Evolutionary conservation across 2,113 vertebrate species (phyloP), one percentile per base, ranked within the genome.

Genomic region (Tapirus terrestris): DNA sequence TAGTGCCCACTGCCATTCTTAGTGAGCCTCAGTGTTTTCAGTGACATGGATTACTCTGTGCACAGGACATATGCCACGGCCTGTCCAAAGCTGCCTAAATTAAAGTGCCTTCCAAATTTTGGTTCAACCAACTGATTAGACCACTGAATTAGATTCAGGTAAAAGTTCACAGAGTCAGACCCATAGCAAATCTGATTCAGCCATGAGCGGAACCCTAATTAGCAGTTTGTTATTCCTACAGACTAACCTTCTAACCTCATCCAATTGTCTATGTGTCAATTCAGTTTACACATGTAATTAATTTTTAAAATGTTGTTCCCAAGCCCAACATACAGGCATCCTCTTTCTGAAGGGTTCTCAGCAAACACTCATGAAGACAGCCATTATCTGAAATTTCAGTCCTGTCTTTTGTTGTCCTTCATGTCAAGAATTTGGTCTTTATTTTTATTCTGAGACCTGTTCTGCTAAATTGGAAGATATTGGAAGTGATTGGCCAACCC

Each of bases 151-250:
- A 92, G 51, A 68, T 89, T 86, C 76, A 93, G 43, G 51, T 81
- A 9, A 65, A 95, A 76, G 39, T 84, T 96, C 76, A 91, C 36
- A 84, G 86, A 96, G 58, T 51, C 43, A 85, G 79, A 93, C 36
- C 10, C 56, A 87, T 3, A 83, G 79, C 17, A 92, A 86, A 89
- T 82, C 83, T 90, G 60, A 58, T 60, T 85, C 43, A 51, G 13
- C 65, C 65, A 36, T 16, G 25, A 96, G 31, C 17, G 43, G 29
- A 89, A 48, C 23, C 23, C 51, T 51, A 45, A 51, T 39, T 36
- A 60, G 14, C 20, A 73, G 31, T n/a, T 58, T n/a, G 1, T 63
- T 18, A 31, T 56, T 87, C 53, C 45, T 84, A 94, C 36, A 84
- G 67, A 65, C 83, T 76, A n/a, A 76, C 48, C 73, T 85, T 76